A percentile compares a stretch with the other conserved stretches of the same genome.
These are phyloP conservation scores for Tinea semifulvella DNA, from an alignment of 2,888 invertebrate genomes.

Conservation along the genomic window DNA sequence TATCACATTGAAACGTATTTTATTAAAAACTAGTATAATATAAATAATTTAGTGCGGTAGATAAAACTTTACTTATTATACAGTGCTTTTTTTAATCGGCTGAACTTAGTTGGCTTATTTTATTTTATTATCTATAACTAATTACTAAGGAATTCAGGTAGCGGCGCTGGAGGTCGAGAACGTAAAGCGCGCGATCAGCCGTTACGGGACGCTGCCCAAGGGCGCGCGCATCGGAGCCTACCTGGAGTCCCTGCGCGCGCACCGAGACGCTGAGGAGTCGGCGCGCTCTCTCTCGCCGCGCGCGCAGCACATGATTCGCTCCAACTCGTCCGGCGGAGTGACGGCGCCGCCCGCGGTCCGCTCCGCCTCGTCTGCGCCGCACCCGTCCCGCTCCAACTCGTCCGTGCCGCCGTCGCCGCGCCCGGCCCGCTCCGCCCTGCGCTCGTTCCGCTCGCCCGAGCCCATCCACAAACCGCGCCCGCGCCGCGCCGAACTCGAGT, in stretches of 20 bases:
- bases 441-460: constrained; percentile 44
- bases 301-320: constrained; percentile 86
- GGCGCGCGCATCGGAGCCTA: constrained; percentile 96
- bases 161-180: constrained; percentile 96
- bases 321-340: constrained; percentile 87
- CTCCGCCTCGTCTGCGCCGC: constrained; percentile 37
- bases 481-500: constrained; percentile 82
- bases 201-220: constrained; percentile 97
- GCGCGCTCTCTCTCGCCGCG: constrained; percentile 72
- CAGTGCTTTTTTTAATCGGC: no score
- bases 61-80: no score
- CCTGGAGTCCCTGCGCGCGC: constrained; percentile 83
- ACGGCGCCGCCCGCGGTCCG: constrained; percentile 56
- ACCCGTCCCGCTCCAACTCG: constrained; percentile 44
- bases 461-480: constrained; percentile 79
- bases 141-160: constrained; percentile 75
- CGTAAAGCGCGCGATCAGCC: constrained; percentile 91
- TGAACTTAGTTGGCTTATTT: no score
- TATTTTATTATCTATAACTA: no score
- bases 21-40: no score
- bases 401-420: constrained; percentile 65
- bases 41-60: no score
- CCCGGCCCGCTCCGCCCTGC: constrained; percentile 37
- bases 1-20: no score
- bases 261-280: constrained; percentile 66